Conservation (phyloP, 2,888 invertebrate species). For the Zaprionus lineosus region DNA sequence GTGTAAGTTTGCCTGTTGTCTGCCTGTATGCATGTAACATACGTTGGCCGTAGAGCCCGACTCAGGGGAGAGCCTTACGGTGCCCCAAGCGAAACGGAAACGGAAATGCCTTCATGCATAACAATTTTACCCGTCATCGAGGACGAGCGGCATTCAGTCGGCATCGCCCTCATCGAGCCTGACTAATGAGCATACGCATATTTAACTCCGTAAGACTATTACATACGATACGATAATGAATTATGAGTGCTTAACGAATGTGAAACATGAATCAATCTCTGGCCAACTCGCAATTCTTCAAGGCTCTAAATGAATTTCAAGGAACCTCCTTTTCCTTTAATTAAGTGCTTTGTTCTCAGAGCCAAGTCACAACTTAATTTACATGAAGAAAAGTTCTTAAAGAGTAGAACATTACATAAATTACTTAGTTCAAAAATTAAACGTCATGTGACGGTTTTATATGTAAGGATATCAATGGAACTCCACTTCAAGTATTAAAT, state of each 20-base stretch:
- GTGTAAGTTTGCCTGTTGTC: no score
- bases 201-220: slow-evolving; percentile 17
- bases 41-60: slow-evolving; percentile 25
- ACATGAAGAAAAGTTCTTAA: no score
- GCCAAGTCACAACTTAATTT: no score
- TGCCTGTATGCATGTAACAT: no score
- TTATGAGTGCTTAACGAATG: slow-evolving; percentile 29
- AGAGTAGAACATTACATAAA: no score
- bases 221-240: slow-evolving; percentile 23
- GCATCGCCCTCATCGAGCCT: slow-evolving; percentile 13
- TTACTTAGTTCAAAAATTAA: no score
- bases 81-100: slow-evolving; percentile 47
- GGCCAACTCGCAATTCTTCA: not conserved
- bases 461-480: no score
- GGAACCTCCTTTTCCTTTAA: no score
- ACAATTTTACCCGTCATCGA: slow-evolving; percentile 43
- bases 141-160: slow-evolving; percentile 15
- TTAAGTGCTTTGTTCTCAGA: no score
- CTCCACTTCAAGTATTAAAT: no score
- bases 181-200: slow-evolving; percentile 30
- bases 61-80: slow-evolving; percentile 23
- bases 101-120: slow-evolving; percentile 71
- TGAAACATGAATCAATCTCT: slow-evolving; percentile 2
- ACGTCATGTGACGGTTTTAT: no score
- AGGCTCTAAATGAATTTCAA: no score